Conservation (phyloP, 2,797 vertebrate species). For the Enteromius mattozi region DNA sequence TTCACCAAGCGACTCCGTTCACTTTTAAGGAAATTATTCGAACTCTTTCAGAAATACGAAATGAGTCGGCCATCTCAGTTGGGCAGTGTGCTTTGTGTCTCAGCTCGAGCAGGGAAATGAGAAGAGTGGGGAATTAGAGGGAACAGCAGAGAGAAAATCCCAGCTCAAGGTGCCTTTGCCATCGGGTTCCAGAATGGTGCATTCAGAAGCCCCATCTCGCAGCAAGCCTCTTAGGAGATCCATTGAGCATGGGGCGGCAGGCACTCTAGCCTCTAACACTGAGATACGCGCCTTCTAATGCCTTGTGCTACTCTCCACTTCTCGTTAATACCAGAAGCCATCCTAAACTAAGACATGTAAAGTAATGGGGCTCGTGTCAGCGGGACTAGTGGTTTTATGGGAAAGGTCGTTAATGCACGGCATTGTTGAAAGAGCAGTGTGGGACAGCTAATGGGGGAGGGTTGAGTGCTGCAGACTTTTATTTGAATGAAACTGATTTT, state of each 20-base stretch:
- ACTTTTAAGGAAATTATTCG: constrained; percentile 46
- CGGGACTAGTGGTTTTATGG: constrained; percentile 38
- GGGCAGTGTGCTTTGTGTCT: constrained; percentile 41
- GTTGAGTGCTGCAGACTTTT: neutral
- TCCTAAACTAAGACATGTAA: constrained; percentile 45
- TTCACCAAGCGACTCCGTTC: constrained; percentile 32
- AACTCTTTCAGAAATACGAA: constrained; percentile 49
- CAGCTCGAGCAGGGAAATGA: constrained; percentile 46
- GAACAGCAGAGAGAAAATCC: constrained; percentile 63
- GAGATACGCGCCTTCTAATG: constrained; percentile 55
- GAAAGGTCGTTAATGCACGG: constrained; percentile 21
- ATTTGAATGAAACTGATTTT: neutral
- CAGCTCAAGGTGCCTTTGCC: constrained; percentile 69
- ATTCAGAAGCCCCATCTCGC: constrained; percentile 46
- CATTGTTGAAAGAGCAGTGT: constrained; percentile 1
- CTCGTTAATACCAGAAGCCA: constrained; percentile 50
- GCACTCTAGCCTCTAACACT: constrained; percentile 52
- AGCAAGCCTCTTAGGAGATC: constrained; percentile 61
- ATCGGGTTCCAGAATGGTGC: constrained; percentile 58
- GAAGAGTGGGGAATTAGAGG: constrained; percentile 58
- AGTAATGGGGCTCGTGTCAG: constrained; percentile 50
- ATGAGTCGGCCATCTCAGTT: constrained; percentile 39
- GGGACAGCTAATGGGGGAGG: neutral
- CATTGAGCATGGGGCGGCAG: constrained; percentile 36
- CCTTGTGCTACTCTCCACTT: constrained; percentile 44